phyloP scores from a whole-genome alignment of 2,113 vertebrate genomes.

The Leptodactylus fuscus region DNA sequence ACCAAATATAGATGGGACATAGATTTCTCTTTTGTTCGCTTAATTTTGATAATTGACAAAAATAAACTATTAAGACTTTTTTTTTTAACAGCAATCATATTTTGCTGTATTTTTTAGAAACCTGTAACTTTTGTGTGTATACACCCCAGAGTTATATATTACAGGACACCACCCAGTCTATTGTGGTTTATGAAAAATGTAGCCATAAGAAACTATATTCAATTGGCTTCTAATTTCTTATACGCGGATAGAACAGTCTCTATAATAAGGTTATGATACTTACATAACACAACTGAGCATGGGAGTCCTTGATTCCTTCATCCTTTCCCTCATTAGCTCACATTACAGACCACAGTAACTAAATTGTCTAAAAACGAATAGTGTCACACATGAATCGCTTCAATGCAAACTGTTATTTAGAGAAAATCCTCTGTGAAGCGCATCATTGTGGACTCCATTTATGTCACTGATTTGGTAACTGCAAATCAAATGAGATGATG shows the following conservation, averaged over 20 bases:
- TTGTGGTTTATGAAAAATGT: no score
- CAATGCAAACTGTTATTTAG: constrained; percentile 40
- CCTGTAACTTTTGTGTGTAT: no score
- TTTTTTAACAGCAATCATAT: no score
- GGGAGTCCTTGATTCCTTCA: neutral
- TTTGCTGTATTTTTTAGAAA: no score
- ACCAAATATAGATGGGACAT: no score
- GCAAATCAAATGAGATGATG: constrained; percentile 54
- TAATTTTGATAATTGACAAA: no score
- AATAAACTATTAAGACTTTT: no score
- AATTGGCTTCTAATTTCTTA: neutral
- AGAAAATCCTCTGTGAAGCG: constrained; percentile 13
- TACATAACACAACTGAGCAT: neutral
- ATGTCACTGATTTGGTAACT: constrained; percentile 52
- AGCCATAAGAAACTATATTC: no score
- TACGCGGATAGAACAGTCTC: neutral
- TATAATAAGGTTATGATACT: neutral
- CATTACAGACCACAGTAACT: constrained; percentile 28
- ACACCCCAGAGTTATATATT: no score
- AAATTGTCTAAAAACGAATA: constrained; percentile 28
- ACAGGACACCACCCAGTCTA: no score
- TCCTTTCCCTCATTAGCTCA: constrained; percentile 40
- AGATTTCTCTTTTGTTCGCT: no score
- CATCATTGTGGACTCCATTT: constrained; percentile 39
- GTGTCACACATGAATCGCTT: constrained; percentile 39